Conservation (phyloP, 2,797 vertebrate species). For the Notolepis coatsorum region DNA sequence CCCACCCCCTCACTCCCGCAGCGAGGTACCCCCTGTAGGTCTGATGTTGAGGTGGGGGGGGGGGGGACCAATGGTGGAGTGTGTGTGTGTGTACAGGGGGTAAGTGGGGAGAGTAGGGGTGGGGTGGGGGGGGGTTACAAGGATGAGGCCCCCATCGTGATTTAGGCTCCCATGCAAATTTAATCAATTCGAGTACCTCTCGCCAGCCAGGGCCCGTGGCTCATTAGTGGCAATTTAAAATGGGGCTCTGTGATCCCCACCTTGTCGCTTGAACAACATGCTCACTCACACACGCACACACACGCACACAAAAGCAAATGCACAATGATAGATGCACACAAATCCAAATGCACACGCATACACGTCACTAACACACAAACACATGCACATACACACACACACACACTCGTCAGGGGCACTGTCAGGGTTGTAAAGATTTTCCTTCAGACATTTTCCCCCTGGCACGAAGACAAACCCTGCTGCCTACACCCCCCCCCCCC, state of each 20-base stretch:
- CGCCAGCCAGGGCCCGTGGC: constrained; percentile 76
- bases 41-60: constrained; percentile 33
- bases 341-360: constrained; percentile 4
- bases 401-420: constrained; percentile 61
- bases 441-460: constrained; percentile 80
- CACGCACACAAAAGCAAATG: too few relatives aligned
- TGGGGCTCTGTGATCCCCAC: constrained; percentile 83
- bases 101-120: constrained; percentile 1
- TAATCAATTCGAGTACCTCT: constrained; percentile 89
- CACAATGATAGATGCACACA: too few relatives aligned
- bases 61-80: constrained; percentile 48
- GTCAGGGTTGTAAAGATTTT: constrained; percentile 84
- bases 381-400: constrained; percentile 38
- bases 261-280: constrained; percentile 69
- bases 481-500: constrained; percentile 40
- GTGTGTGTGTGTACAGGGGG: constrained; percentile 50
- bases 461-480: constrained; percentile 75
- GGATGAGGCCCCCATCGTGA: constrained; percentile 79
- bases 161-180: constrained; percentile 90
- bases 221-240: constrained; percentile 88
- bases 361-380: constrained; percentile 41
- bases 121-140: constrained; percentile 66
- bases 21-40: constrained; percentile 75
- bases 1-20: constrained; percentile 54
- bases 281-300: constrained; percentile 47